Base-by-base conservation (phyloP, 2,888 invertebrate genomes). In the Alviniconcha strummeri region DNA sequence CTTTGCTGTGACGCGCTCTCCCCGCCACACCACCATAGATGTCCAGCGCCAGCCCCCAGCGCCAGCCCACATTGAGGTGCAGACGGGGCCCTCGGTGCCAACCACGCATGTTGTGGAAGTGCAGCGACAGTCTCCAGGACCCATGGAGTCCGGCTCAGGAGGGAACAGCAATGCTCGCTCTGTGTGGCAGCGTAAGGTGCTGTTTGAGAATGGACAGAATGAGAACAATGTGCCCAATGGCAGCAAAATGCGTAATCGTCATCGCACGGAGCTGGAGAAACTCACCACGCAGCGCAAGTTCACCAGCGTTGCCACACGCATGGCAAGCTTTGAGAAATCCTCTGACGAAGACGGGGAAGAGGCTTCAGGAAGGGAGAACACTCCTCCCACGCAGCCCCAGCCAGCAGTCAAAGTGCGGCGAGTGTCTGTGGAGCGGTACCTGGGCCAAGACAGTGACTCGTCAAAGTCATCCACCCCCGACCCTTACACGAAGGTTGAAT, bases 241-340 rank as follows among this genome's bases (percentile, higher is more conserved):
- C 74, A 64, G 19, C 82, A 80, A 80, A 75, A 72, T 9, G 80
- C 80, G 83, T n/a, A 89, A 88, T 81, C 86, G 91, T n/a, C 90
- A 89, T 81, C 91, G 89, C 88, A 88, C 90, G 19, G 92, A 92
- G 85, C 88, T 92, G 71, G 89, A 91, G 79, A 91, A 90, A 86
- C 88, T 91, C n/a, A 88, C 90, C 1, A 88, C 90, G 96, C 96
- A 86, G 85, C 91, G 89, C 85, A 92, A 91, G 79, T 91, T 91
- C 80, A 91, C 91, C 36, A 92, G 92, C 82, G 92, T 94, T 19
- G 91, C 92, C 8, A 85, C 89, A 36, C 88, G 93, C 9, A 88
- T 93, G 13, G 93, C 93, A 17, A 90, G 90, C 36, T 93, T 93
- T 89, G 93, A 94, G 85, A 85, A 86, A 56, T 86, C 86, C 17